Evolutionary conservation across 2,888 invertebrate species (phyloP), one percentile per base, ranked within the genome.

Genomic region (Limulus polyphemus): DNA sequence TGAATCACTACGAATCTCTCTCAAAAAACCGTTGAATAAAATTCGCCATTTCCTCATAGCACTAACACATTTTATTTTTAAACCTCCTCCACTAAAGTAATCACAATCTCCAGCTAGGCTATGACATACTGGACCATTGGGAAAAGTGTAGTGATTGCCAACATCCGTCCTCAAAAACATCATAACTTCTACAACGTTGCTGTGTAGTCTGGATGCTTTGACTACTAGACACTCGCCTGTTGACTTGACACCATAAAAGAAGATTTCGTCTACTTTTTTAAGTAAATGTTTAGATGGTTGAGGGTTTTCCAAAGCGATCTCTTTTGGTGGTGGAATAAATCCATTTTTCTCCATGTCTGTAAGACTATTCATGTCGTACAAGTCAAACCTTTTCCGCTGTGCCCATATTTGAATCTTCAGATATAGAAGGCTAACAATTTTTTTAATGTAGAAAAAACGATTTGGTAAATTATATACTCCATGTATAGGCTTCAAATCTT

Each of bases 1-100:
- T 16, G 14, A 11, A 11, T 11, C 1, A 17, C 32, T 16, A 17
- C 14, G 14, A 16, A n/a, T 2, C 16, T 54, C 14, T 32, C 54
- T 54, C 16, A 10, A 32, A 17, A 54, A 54, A 11, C 54, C 54
- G 32, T 54, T 54, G n/a, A 17, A 54, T 11, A 10, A 54, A 13
- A 54, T 54, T 54, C 54, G 14, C 54, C 54, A 54, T 54, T 54
- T 54, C 10, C 54, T 11, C 14, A 54, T 17, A 17, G 54, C 16
- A 17, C 14, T 32, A 11, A 54, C 16, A n/a, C 54, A 54, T 54
- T 32, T 16, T 54, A 54, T 2, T n/a, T 32, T 11, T 13, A 54
- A 32, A 13, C 54, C 54, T 13, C 13, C 54, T 17, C 16, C 54
- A 13, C 16, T 32, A 32, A 54, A 54, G 54, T 32, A 3, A n/a